These are phyloP conservation scores for Taxidea taxus DNA, from an alignment of 2,113 vertebrate species.

Conservation along the genomic window DNA sequence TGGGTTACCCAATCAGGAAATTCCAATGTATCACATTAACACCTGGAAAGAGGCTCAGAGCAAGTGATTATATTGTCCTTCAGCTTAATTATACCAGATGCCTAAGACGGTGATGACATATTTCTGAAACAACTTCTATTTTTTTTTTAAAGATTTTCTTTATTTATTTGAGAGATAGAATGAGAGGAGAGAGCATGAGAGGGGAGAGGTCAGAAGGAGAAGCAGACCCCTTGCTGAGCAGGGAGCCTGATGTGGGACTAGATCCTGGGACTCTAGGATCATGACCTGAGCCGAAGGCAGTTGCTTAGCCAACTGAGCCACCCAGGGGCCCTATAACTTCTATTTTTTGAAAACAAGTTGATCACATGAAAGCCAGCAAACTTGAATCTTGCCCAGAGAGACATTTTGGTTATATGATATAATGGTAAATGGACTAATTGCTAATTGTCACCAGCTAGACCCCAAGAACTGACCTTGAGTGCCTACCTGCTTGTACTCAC, in stretches of 20 bases:
- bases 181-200: too few relatives aligned
- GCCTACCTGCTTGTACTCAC: background rate
- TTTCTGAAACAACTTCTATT: background rate
- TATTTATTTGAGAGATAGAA: too few relatives aligned
- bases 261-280: too few relatives aligned
- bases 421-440: background rate
- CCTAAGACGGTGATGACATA: background rate
- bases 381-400: background rate
- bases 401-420: background rate
- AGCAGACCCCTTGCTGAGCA: too few relatives aligned
- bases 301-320: too few relatives aligned
- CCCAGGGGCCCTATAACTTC: too few relatives aligned
- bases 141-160: background rate
- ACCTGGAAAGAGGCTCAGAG: background rate
- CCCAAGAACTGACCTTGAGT: background rate
- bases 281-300: too few relatives aligned
- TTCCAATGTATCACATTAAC: background rate
- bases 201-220: too few relatives aligned
- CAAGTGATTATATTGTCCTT: background rate
- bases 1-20: background rate
- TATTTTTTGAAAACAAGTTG: background rate
- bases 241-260: too few relatives aligned
- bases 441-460: background rate
- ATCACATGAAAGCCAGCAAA: background rate
- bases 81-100: background rate